Conservation (phyloP, 92 coral and sea anemone species). For the Palythoa heliodiscus region DNA sequence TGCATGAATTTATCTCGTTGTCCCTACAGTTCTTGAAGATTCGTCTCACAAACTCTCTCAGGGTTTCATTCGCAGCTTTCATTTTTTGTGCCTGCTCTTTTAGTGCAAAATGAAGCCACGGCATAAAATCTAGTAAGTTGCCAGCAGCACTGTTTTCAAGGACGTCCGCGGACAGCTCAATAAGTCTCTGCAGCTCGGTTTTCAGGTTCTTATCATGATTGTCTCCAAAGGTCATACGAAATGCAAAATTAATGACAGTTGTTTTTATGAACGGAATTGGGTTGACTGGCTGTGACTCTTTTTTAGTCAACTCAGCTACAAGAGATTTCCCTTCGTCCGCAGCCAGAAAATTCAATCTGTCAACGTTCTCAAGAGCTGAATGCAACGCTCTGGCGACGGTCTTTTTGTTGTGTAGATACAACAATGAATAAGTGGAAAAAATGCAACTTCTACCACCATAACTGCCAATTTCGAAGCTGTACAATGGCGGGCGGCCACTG, state of each 20-base stretch:
- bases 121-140: constrained; percentile 82
- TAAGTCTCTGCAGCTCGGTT: constrained; percentile 52
- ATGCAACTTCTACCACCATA: constrained; percentile 73
- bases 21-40: constrained; percentile 48
- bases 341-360: constrained; percentile 61
- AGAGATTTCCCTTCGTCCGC: constrained; percentile 63
- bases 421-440: constrained; percentile 73
- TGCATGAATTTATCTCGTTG: constrained; percentile 15
- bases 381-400: constrained; percentile 74
- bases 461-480: constrained; percentile 64
- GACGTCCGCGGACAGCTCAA: constrained; percentile 63
- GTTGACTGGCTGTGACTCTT: constrained; percentile 60
- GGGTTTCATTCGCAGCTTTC: constrained; percentile 61
- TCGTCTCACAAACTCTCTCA: constrained; percentile 61
- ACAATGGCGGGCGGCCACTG: constrained; percentile 76
- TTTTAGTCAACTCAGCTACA: constrained; percentile 39
- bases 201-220: constrained; percentile 50
- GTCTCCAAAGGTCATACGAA: constrained; percentile 83
- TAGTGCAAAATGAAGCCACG: constrained; percentile 80
- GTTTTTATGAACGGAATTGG: constrained; percentile 62
- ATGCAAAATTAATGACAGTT: constrained; percentile 61
- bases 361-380: constrained; percentile 62
- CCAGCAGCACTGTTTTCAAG: constrained; percentile 65
- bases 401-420: constrained; percentile 73
- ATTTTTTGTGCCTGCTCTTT: constrained; percentile 51